Conservation (phyloP, 2,888 invertebrate genomes). For the Sminthurinus aureus region DNA sequence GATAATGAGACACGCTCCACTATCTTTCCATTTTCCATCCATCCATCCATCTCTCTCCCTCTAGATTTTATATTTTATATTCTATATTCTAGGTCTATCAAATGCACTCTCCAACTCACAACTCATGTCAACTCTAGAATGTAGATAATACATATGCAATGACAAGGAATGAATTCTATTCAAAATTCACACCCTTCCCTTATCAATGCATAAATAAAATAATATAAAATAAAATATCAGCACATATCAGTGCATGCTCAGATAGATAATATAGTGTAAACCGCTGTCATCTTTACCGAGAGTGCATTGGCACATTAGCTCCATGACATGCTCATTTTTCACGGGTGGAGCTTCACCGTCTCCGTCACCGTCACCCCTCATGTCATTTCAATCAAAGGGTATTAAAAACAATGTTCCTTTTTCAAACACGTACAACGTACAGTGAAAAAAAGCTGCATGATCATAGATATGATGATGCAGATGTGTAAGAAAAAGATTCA, state of each 20-base stretch:
- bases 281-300: constrained; percentile 18
- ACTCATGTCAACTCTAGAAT: not conserved
- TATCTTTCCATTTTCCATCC: no score
- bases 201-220: not conserved
- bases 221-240: not conserved
- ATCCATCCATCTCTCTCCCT: not conserved
- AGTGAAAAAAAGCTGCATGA: no score
- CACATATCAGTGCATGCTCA: not conserved
- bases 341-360: constrained; percentile 26
- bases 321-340: constrained; percentile 36
- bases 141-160: not conserved
- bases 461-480: no score
- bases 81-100: not conserved
- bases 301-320: constrained; percentile 33
- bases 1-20: not conserved
- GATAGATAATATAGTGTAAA: not conserved
- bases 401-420: not conserved
- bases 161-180: constrained; percentile 5
- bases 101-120: no score
- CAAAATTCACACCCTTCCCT: constrained; percentile 18
- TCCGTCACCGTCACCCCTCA: constrained; percentile 14
- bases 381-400: constrained; percentile 16
- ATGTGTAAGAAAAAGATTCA: no score
- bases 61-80: no score
- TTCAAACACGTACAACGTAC: not conserved